These are phyloP conservation scores for Lontra canadensis DNA, from an alignment of 2,113 vertebrate genomes.

Conservation along the genomic window DNA sequence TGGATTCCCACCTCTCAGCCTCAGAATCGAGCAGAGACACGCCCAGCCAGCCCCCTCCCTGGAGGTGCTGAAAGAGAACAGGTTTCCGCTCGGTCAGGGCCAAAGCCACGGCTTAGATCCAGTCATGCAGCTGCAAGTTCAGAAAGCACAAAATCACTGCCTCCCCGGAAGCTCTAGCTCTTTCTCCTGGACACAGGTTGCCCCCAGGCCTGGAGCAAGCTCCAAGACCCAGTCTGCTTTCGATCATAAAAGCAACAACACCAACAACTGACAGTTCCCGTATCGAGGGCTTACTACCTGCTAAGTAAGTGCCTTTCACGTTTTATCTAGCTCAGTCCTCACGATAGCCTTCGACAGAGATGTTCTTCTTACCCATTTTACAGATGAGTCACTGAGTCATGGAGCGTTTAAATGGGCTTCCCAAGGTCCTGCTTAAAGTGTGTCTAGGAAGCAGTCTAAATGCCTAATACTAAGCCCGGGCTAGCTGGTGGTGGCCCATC, in stretches of 20 bases:
- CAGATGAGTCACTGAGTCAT: neutral
- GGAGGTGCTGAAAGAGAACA: neutral
- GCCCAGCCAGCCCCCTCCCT: neutral
- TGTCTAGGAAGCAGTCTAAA: neutral
- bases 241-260: neutral
- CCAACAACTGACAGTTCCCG: neutral
- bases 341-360: fast-evolving
- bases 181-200: neutral
- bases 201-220: too few relatives aligned
- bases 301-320: neutral
- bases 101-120: neutral
- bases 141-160: neutral
- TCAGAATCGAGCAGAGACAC: neutral
- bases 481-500: neutral
- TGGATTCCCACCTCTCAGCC: neutral
- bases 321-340: neutral
- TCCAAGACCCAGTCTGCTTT: neutral
- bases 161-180: neutral
- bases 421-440: neutral
- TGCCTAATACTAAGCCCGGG: neutral
- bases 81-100: neutral
- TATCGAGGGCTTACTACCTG: neutral
- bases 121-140: neutral
- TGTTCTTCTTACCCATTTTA: neutral
- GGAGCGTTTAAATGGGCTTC: neutral